phyloP scores from a whole-genome alignment of 2,797 vertebrate species.

The Spondyliosoma cantharus region DNA sequence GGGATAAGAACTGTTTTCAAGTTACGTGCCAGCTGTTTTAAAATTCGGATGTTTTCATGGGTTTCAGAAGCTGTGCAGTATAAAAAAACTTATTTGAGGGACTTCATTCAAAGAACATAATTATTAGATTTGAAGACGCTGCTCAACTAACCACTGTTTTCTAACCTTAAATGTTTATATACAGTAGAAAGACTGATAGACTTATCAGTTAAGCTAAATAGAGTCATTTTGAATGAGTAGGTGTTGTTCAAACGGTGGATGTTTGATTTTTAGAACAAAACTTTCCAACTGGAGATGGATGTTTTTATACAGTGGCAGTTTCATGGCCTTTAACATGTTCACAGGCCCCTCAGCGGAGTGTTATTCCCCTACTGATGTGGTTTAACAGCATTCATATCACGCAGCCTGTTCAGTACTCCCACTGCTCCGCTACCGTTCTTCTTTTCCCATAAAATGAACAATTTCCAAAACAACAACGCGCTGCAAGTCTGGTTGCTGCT shows the following conservation, averaged over 20 bases:
- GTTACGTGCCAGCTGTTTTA: neutral
- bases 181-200: neutral
- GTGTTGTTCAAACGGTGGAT: constrained; percentile 36
- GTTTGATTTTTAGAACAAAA: constrained; percentile 59
- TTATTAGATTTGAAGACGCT: neutral
- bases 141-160: neutral
- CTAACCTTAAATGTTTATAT: neutral
- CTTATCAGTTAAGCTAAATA: neutral
- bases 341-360: constrained; percentile 63
- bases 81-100: neutral
- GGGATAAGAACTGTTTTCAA: neutral
- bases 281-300: constrained; percentile 65
- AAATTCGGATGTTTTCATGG: neutral
- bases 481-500: constrained; percentile 47
- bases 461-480: constrained; percentile 73
- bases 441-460: constrained; percentile 74
- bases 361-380: constrained; percentile 79
- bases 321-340: constrained; percentile 49
- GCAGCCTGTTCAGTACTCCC: constrained; percentile 72
- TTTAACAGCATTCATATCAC: constrained; percentile 58
- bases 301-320: constrained; percentile 50
- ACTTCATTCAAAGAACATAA: neutral
- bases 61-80: neutral
- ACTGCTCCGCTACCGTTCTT: constrained; percentile 60
- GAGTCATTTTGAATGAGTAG: constrained; percentile 46